Evolutionary conservation across 2,888 invertebrate species (phyloP), one percentile per base, ranked within the genome.

Genomic region (Myathropa florea): DNA sequence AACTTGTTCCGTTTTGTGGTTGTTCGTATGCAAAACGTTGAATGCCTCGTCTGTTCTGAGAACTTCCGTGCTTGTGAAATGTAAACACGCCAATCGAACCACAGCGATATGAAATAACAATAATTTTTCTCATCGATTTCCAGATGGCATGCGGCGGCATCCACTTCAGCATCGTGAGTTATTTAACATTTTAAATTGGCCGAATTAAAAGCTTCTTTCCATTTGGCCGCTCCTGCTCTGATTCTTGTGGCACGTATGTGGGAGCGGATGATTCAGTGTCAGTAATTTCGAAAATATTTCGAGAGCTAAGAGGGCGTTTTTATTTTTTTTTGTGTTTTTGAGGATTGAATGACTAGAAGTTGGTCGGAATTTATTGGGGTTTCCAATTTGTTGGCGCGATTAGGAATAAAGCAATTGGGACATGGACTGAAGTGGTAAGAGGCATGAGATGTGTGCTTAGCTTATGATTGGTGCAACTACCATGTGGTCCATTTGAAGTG

Each of bases 161-260:
- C 84, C 82, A 82, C 77, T 85, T 84, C 64, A 73, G 39, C 46
- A 26, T 68, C 63, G 36, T 68, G 72, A 82, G 85, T 82, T 85
- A 82, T 85, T 85, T 73, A 85, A 72, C 84, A 68, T 71, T 72
- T 77, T 85, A 85, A 85, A 85, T 85, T 85, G 82, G 28, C 77
- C 82, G 82, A 85, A 82, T 85, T 85, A 85, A 85, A 85, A 82
- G 85, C 85, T 82, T 82, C 70, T 46, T 63, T 73, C 61, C 33
- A 83, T 67, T 79, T 68, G 39, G n/a, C 6, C 26, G 14, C 61
- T 33, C 12, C 39, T 10, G 30, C 30, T 30, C 28, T 12, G 55
- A 24, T 30, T 64, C 53, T 46, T 28, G 46, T 7, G 18, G 18
- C 28, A 36, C 21, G 36, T 59, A 68, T 80, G 70, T 80, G 70